Evolutionary conservation across 2,113 vertebrate species (phyloP).

Genomic region (Stomatorhinus ivindoensis): DNA sequence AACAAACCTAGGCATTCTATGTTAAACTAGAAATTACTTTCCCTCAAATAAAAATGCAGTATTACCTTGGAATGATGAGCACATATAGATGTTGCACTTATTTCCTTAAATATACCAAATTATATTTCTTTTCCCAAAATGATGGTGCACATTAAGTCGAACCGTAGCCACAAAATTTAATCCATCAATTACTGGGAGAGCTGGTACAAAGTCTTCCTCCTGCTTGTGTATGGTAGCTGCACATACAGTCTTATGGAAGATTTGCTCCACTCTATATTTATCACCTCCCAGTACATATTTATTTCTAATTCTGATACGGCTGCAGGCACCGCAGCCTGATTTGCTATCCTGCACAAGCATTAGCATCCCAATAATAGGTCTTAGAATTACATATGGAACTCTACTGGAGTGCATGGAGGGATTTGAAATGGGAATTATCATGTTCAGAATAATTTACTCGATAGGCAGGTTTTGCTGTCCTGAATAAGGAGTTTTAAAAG

Average conservation of each 20-base stretch:
- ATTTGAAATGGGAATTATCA: constrained; percentile 69
- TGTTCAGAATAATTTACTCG: constrained; percentile 65
- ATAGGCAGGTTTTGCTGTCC: constrained; percentile 53
- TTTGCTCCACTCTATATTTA: constrained; percentile 69
- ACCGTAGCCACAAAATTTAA: constrained; percentile 65
- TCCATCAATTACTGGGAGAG: constrained; percentile 68
- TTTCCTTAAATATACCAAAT: constrained; percentile 50
- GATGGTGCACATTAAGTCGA: constrained; percentile 57
- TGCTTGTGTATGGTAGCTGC: constrained; percentile 55
- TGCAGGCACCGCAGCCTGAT: constrained; percentile 62
- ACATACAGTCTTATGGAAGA: constrained; percentile 53
- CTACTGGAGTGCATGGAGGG: constrained; percentile 64
- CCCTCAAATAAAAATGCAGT: constrained; percentile 30
- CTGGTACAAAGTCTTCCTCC: constrained; percentile 60
- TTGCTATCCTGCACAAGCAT: constrained; percentile 64
- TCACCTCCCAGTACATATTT: constrained; percentile 69
- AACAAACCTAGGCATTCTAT: constrained; percentile 46
- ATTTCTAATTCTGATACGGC: constrained; percentile 73
- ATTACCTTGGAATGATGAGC: constrained; percentile 36
- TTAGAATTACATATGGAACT: constrained; percentile 68
- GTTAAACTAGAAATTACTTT: constrained; percentile 25
- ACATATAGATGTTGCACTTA: constrained; percentile 41
- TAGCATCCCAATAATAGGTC: constrained; percentile 64
- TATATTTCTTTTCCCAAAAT: constrained; percentile 54
- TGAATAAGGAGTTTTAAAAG: constrained; percentile 50